A percentile compares a stretch with the other conserved stretches of the same genome.
These are phyloP conservation scores for Ptiloglossa arizonensis DNA, from an alignment of 1,140 invertebrate species.

Conservation along the genomic window DNA sequence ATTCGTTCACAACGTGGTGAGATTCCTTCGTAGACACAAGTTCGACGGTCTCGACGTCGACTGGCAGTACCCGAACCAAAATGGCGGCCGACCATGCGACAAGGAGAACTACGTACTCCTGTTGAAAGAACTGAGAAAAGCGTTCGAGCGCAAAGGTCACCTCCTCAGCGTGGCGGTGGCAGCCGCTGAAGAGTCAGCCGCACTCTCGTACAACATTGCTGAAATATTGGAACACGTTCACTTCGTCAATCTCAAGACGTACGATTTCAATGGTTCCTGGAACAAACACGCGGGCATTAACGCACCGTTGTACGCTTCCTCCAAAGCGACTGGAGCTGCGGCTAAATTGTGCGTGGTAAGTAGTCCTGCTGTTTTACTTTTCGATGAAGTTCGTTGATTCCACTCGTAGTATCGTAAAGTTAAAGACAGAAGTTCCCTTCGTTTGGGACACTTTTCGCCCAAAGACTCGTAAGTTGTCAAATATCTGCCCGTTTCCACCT, in stretches of 20 bases:
- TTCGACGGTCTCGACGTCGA: constrained; percentile 93
- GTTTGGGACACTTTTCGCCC: too few species aligned
- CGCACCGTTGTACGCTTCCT: constrained; percentile 82
- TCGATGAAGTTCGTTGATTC: too few species aligned
- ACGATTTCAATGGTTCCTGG: constrained; percentile 87
- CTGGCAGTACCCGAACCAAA: constrained; percentile 88
- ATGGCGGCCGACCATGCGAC: constrained; percentile 76
- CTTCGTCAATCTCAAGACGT: constrained; percentile 87
- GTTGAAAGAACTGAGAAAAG: constrained; percentile 83
- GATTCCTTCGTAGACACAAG: constrained; percentile 84
- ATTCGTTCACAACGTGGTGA: constrained; percentile 84
- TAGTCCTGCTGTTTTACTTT: not conserved
- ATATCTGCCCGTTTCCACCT: too few species aligned
- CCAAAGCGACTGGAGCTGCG: constrained; percentile 1
- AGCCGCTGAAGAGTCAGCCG: constrained; percentile 81
- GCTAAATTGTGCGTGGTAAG: constrained; percentile 46
- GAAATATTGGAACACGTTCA: constrained; percentile 82
- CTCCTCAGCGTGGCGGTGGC: constrained; percentile 85
- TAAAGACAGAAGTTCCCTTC: too few species aligned
- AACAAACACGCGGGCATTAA: constrained; percentile 84
- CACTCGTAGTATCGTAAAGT: too few species aligned
- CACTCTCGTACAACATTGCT: constrained; percentile 84
- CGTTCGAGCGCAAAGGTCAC: constrained; percentile 81
- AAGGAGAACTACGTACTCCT: constrained; percentile 81
- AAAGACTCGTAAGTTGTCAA: too few species aligned